Conservation (phyloP, 1,140 invertebrate genomes). For the Helicoverpa armigera region DNA sequence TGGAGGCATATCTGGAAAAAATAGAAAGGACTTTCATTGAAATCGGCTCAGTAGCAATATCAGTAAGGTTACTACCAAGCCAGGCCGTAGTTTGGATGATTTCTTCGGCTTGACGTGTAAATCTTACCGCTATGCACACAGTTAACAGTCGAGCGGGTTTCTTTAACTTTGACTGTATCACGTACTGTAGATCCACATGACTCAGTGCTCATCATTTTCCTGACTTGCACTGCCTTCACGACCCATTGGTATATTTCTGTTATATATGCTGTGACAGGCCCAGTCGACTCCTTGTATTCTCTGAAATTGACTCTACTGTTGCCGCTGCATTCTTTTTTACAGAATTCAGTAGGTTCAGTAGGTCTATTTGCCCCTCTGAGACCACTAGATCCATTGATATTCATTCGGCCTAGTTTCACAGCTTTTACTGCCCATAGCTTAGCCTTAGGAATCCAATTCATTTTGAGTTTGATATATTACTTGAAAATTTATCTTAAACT, state of each 20-base stretch:
- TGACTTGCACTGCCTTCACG: neutral
- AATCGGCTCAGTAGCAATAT: too few relatives aligned
- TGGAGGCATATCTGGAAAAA: too few relatives aligned
- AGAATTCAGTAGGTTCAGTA: neutral
- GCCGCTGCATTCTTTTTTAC: too few relatives aligned
- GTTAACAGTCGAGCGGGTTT: too few relatives aligned
- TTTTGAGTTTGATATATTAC: neutral
- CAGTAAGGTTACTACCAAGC: too few relatives aligned
- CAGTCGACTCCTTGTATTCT: too few relatives aligned
- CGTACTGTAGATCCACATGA: neutral
- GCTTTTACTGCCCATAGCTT: neutral
- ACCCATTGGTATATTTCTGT: neutral
- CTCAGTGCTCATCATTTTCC: neutral
- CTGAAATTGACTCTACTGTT: too few relatives aligned
- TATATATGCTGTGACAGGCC: too few relatives aligned
- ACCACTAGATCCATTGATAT: neutral
- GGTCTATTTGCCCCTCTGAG: neutral
- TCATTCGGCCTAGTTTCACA: neutral
- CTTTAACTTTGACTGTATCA: neutral
- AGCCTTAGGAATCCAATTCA: neutral
- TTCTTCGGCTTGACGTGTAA: neutral
- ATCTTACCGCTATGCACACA: too few relatives aligned
- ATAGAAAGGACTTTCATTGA: too few relatives aligned
- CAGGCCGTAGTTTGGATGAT: neutral
- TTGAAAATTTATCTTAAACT: neutral